Percentiles rank a stretch among this genome's conserved stretches.
Evolutionary conservation across 1,140 invertebrate species (phyloP).

Genomic region (Tetragnatha versicolor): DNA sequence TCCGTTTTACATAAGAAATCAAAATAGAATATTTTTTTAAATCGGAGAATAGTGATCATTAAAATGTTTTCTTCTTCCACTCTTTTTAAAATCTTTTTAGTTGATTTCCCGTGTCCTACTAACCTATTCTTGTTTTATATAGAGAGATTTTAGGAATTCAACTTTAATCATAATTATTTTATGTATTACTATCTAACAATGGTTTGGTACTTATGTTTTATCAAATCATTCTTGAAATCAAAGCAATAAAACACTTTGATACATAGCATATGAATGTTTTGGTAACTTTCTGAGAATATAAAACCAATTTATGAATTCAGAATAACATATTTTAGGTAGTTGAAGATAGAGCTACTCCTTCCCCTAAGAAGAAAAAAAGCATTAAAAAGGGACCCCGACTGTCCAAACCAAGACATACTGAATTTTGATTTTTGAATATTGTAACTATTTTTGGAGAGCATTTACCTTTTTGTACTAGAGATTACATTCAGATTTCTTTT

Average conservation of each 20-base stretch:
- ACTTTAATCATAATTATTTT: too few species aligned
- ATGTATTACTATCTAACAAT: neutral
- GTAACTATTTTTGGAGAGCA: too few species aligned
- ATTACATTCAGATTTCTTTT: too few species aligned
- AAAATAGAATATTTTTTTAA: too few species aligned
- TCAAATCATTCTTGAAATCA: neutral
- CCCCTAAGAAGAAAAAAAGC: constrained; percentile 18
- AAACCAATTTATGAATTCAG: neutral
- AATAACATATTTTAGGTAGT: neutral
- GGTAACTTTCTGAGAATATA: neutral
- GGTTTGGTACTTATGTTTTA: neutral
- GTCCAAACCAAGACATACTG: constrained; percentile 16
- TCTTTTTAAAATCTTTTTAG: too few species aligned
- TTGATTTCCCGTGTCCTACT: too few species aligned
- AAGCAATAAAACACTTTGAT: neutral
- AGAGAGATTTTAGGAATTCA: too few species aligned
- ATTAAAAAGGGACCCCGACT: constrained; percentile 33
- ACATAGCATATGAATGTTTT: neutral
- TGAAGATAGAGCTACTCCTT: neutral
- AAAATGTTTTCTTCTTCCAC: too few species aligned
- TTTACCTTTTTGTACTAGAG: too few species aligned
- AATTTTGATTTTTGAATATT: constrained; percentile 9
- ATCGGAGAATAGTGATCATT: too few species aligned
- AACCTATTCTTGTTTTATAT: too few species aligned
- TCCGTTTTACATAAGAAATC: too few species aligned